Conservation (phyloP, 2,888 invertebrate genomes). For the Adineta ricciae region DNA sequence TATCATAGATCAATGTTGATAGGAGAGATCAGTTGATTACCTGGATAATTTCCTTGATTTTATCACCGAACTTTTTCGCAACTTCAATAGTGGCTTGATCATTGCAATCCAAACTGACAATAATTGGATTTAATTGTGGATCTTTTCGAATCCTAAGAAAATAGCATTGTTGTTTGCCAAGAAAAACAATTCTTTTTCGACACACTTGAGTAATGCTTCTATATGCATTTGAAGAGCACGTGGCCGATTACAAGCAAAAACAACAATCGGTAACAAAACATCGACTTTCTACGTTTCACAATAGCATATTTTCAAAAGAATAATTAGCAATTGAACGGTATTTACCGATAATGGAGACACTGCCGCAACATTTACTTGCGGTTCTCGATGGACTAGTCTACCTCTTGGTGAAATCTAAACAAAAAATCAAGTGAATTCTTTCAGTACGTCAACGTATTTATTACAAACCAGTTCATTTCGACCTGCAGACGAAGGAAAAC, state of each 20-base stretch:
- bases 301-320: no score
- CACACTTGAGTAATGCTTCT: conserved; percentile 21
- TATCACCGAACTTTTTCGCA: conserved; percentile 66
- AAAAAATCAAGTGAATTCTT: background rate
- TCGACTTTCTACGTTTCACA: background rate
- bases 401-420: background rate
- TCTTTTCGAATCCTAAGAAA: conserved; percentile 55
- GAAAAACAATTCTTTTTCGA: background rate
- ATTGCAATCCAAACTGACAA: conserved; percentile 91
- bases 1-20: conserved; percentile 35
- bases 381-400: background rate
- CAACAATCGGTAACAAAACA: conserved; percentile 24
- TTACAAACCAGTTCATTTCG: background rate
- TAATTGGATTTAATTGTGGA: conserved; percentile 78
- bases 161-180: background rate
- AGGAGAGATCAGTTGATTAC: background rate
- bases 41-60: conserved; percentile 47
- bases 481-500: background rate
- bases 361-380: background rate
- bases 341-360: background rate
- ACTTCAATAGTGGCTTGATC: conserved; percentile 73
- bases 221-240: conserved; percentile 30
- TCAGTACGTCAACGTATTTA: background rate
- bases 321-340: no score
- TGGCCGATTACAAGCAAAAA: conserved; percentile 32